Evolutionary conservation across 2,888 invertebrate species (phyloP).

Genomic region (Phalera bucephala): DNA sequence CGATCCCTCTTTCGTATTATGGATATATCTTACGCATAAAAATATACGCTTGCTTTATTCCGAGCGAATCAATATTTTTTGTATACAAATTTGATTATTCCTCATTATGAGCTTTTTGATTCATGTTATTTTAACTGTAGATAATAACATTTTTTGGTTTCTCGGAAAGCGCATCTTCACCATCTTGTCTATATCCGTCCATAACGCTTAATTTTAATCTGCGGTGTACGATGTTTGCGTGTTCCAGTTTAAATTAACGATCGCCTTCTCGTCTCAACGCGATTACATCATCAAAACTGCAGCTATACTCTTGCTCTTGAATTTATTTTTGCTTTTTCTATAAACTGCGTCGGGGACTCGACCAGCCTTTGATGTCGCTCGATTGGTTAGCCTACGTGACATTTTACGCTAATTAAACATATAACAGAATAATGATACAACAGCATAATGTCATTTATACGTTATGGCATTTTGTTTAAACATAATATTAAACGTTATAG

Average conservation of each 20-base stretch:
- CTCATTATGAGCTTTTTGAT: not conserved
- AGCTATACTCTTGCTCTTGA: conserved; percentile 34
- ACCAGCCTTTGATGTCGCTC: conserved; percentile 35
- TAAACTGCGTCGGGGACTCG: conserved; percentile 18
- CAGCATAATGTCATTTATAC: not conserved
- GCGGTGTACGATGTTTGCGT: conserved; percentile 23
- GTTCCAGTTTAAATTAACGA: conserved; percentile 49
- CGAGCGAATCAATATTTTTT: conserved; percentile 3
- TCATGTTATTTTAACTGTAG: no score
- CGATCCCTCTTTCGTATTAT: conserved; percentile 51
- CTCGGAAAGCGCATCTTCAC: conserved; percentile 16
- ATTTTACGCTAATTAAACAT: conserved; percentile 30
- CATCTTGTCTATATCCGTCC: conserved; percentile 24
- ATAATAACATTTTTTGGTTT: conserved; percentile 5
- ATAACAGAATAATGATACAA: conserved; percentile 17
- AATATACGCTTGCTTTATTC: conserved; percentile 21
- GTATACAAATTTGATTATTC: not conserved
- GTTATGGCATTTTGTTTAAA: not conserved
- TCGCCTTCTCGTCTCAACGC: conserved; percentile 22
- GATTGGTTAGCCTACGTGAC: conserved; percentile 26
- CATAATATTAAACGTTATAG: conserved; percentile 8
- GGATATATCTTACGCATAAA: conserved; percentile 55
- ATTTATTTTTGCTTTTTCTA: conserved; percentile 35
- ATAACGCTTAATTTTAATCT: conserved; percentile 27
- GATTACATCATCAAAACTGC: conserved; percentile 50